These are phyloP conservation scores for Anoplius nigerrimus DNA, from an alignment of 2,888 invertebrate genomes.

Conservation along the genomic window DNA sequence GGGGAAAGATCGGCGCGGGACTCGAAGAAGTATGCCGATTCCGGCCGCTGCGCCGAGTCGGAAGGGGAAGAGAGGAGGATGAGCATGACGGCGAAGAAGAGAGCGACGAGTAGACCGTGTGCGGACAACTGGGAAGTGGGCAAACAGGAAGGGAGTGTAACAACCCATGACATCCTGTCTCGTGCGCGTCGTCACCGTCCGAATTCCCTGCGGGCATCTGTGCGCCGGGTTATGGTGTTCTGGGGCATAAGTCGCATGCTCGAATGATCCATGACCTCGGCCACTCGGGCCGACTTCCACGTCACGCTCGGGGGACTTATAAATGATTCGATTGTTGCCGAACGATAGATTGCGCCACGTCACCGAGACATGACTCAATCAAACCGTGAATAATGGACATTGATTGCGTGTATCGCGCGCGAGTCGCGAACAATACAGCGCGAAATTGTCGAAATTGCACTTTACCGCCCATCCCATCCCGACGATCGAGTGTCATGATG, in stretches of 20 bases:
- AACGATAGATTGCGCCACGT: no score
- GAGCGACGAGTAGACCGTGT: conserved; percentile 18
- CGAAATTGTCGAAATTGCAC: no score
- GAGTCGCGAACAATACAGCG: no score
- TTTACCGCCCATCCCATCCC: no score
- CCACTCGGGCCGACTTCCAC: neutral
- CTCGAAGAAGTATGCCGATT: neutral
- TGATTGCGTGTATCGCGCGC: no score
- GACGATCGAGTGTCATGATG: no score
- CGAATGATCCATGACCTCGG: conserved; percentile 20
- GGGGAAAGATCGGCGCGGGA: neutral
- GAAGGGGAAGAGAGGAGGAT: conserved; percentile 9
- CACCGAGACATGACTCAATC: no score
- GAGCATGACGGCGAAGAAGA: no score
- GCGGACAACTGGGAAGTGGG: conserved; percentile 24
- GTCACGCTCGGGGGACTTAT: no score
- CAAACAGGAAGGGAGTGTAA: conserved; percentile 55
- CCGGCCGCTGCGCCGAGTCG: neutral
- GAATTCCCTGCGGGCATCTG: conserved; percentile 32
- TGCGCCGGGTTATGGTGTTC: conserved; percentile 20
- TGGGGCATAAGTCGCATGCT: conserved; percentile 28
- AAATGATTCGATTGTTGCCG: no score
- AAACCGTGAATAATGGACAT: no score
- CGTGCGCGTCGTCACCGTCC: conserved; percentile 38
- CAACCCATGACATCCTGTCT: conserved; percentile 53